phyloP scores from a whole-genome alignment of 2,888 invertebrate genomes.

The Apotomis capreana region DNA sequence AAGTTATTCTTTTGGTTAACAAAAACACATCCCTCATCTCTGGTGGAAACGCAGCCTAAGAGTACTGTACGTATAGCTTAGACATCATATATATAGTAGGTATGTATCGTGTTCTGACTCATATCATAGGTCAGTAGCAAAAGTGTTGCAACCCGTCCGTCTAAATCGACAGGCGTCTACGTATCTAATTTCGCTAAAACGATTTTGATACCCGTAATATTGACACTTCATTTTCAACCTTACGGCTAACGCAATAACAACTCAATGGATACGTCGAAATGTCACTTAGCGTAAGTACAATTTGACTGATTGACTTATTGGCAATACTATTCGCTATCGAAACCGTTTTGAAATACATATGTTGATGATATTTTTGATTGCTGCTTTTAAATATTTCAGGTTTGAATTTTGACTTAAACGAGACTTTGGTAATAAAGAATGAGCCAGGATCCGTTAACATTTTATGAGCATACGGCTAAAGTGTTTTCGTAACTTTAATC shows the following conservation, averaged over 20 bases:
- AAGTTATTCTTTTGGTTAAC: background rate
- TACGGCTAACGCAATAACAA: constrained; percentile 15
- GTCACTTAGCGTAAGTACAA: constrained; percentile 26
- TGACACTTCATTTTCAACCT: constrained; percentile 17
- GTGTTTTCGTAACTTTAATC: too few species aligned
- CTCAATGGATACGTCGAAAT: constrained; percentile 21
- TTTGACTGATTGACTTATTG: constrained; percentile 41
- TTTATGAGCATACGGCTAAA: too few species aligned
- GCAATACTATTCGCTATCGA: constrained; percentile 33
- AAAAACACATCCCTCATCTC: too few species aligned
- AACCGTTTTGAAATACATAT: constrained; percentile 36
- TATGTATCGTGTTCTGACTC: constrained; percentile 24
- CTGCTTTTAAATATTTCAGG: constrained; percentile 14
- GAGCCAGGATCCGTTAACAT: too few species aligned
- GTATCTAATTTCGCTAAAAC: constrained; percentile 42
- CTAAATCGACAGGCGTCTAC: constrained; percentile 41
- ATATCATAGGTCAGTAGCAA: constrained; percentile 42
- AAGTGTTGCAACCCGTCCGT: constrained; percentile 43
- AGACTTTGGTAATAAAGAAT: background rate
- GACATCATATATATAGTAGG: too few species aligned
- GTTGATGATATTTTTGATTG: constrained; percentile 31
- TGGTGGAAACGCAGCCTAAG: background rate
- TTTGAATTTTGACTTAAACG: constrained; percentile 1
- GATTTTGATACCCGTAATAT: constrained; percentile 30
- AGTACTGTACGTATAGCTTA: background rate